phyloP scores from a whole-genome alignment of 2,888 invertebrate species.

The Psococerastis gibbosa region DNA sequence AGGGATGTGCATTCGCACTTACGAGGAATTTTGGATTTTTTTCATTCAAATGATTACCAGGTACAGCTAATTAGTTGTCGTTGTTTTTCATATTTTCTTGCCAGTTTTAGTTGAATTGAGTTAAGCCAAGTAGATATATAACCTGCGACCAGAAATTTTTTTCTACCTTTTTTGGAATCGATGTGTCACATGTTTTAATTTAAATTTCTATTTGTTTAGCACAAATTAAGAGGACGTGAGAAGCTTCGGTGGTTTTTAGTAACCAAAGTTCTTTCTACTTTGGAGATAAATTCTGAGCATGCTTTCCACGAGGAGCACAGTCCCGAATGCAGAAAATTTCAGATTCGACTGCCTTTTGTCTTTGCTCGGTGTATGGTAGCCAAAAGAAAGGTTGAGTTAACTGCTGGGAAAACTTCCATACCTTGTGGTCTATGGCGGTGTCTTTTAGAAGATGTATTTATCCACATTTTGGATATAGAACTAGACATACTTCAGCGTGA shows the following conservation, averaged over 20 bases:
- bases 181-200: background rate
- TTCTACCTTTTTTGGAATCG: background rate
- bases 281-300: background rate
- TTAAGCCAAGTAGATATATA: no score
- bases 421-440: constrained; percentile 1
- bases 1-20: no score
- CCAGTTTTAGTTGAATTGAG: no score
- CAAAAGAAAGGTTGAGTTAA: background rate
- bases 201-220: background rate
- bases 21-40: no score
- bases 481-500: background rate
- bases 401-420: background rate
- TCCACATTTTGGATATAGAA: background rate
- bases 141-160: no score
- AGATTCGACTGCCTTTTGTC: background rate
- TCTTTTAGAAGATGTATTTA: constrained; percentile 1
- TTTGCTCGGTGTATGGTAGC: background rate
- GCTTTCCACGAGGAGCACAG: background rate
- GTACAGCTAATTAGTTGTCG: no score
- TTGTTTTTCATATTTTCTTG: no score
- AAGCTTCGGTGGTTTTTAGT: no score
- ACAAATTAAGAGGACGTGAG: background rate
- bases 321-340: background rate
- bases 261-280: background rate
- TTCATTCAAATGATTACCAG: no score